A percentile compares a stretch with the other conserved stretches of the same genome.
Evolutionary conservation across 2,797 vertebrate species (phyloP).

Genomic region (Cryptoblepharus egeriae): DNA sequence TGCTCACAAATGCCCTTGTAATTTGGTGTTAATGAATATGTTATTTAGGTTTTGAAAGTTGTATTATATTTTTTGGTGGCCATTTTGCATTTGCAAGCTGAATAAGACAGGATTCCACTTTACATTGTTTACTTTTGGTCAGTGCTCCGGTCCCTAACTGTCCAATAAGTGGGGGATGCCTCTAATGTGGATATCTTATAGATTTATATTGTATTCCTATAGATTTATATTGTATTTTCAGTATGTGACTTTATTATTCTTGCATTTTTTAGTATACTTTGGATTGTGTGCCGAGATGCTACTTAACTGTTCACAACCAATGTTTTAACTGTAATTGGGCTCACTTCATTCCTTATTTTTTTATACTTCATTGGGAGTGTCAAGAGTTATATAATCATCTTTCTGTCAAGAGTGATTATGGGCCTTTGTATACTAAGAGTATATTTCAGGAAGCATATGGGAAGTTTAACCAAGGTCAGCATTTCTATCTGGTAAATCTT

Average conservation of each 20-base stretch:
- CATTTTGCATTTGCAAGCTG: too few species aligned
- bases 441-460: neutral
- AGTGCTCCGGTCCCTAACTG: too few species aligned
- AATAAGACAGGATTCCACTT: too few species aligned
- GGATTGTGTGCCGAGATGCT: neutral
- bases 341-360: neutral
- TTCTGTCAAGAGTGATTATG: slow-evolving; percentile 18
- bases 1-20: too few species aligned
- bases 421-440: neutral
- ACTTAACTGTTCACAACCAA: neutral
- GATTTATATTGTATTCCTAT: too few species aligned
- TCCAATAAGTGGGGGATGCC: too few species aligned
- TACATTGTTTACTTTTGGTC: too few species aligned
- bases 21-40: too few species aligned
- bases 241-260: slow-evolving; percentile 1
- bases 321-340: neutral
- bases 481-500: slow-evolving; percentile 6
- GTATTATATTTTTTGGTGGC: too few species aligned
- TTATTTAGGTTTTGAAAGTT: too few species aligned
- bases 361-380: neutral
- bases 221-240: neutral
- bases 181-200: too few species aligned
- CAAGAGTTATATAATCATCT: neutral
- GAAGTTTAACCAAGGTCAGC: slow-evolving; percentile 15
- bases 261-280: neutral